Evolutionary conservation across 2,888 invertebrate genomes (phyloP).

Genomic region (Watsonalla binaria): DNA sequence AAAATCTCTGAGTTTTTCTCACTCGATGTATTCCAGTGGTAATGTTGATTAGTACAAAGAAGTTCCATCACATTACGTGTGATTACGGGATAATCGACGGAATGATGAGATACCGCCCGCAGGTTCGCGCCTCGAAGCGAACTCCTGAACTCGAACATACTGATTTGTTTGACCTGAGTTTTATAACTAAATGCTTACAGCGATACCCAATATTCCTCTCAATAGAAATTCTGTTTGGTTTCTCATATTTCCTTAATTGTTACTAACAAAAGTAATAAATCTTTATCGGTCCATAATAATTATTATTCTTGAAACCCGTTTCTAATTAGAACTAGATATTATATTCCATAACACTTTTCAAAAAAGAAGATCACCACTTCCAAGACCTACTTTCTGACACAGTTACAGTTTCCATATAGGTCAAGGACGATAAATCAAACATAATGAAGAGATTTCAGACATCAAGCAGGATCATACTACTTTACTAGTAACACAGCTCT

Average conservation of each 20-base stretch:
- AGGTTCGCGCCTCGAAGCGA: slow-evolving; percentile 1
- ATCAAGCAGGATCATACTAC: no score
- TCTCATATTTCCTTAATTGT: neutral
- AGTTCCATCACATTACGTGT: neutral
- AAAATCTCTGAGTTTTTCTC: no score
- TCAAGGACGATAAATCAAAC: no score
- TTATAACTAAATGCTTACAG: slow-evolving; percentile 11
- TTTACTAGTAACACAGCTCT: no score
- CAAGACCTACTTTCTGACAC: no score
- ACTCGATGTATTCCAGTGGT: no score
- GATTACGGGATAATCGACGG: neutral
- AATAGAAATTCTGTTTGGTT: no score
- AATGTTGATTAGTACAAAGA: neutral
- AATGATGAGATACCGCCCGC: neutral
- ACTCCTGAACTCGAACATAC: slow-evolving; percentile 5
- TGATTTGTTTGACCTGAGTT: slow-evolving; percentile 16
- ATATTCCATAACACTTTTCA: no score
- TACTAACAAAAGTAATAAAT: slow-evolving; percentile 16
- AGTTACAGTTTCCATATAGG: no score
- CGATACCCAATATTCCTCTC: slow-evolving; percentile 25
- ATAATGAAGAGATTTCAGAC: no score
- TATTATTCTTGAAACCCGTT: neutral
- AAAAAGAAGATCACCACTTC: no score
- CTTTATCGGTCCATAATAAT: slow-evolving; percentile 16
- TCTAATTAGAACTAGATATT: no score